Evolutionary conservation across 1,140 invertebrate genomes (phyloP), one percentile per base, ranked within the genome.

Genomic region (Pararge aegeria): DNA sequence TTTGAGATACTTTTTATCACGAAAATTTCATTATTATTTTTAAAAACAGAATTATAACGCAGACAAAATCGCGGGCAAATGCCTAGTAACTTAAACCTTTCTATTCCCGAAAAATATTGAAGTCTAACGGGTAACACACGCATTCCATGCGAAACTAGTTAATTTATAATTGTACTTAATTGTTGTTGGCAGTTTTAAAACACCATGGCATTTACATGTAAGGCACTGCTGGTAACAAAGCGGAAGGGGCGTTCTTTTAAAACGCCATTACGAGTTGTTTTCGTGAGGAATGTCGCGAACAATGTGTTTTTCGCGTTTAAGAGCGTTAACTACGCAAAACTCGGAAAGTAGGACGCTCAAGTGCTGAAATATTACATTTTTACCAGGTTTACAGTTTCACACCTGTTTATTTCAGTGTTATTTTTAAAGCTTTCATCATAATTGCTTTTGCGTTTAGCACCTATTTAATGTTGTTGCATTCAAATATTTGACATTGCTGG

Each of bases 321-420:
- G 30, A 34, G 30, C 30, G 10, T 34, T 34, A 34, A 34, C 30
- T 34, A 34, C 30, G 30, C 30, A 34, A 34, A 34, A 34, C 30
- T 34, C 12, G 30, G 30, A 34, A 34, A 34, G n/a, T 34, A 12
- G 30, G 30, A 34, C 30, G 30, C 30, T 34, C 4, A 34, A 34
- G 30, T 34, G 30, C 30, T 34, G 30, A 34, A 34, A 34, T 34
- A 34, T 34, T 34, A 34, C 30, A 34, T 34, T 34, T 34, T n/a
- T 12, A 12, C 9, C 30, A n/a, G 30, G 7, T 34, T n/a, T 34
- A 12, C 7, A 12, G 30, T 34, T 34, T 12, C 30, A 34, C 30
- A 34, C 30, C 30, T 34, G 30, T 34, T 34, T 34, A 34, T 34
- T 12, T 2, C 10, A 7, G 27, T 34, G 30, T 34, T 34, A 34